phyloP scores from a whole-genome alignment of 2,113 vertebrate species.

The Pachyramphus minor region DNA sequence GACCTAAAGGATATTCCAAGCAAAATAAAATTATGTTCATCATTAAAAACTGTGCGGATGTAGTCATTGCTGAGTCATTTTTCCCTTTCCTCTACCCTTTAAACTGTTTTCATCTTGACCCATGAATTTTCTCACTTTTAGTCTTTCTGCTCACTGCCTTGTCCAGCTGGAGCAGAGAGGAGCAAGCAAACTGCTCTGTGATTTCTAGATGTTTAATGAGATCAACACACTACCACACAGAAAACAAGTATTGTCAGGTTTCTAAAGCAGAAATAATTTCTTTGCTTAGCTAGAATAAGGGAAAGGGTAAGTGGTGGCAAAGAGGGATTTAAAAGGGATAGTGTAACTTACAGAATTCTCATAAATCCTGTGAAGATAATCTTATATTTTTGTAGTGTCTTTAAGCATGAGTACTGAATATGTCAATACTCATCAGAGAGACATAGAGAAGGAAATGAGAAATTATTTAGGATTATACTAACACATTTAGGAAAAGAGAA shows the following conservation, averaged over 20 bases:
- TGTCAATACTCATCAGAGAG: neutral
- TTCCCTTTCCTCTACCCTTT: neutral
- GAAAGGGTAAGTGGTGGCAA: neutral
- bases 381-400: neutral
- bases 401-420: neutral
- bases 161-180: neutral
- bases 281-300: neutral
- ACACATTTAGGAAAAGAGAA: neutral
- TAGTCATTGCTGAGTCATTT: neutral
- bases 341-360: neutral
- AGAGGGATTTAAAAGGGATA: neutral
- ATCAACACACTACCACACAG: neutral
- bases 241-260: neutral
- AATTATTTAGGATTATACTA: neutral
- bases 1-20: neutral
- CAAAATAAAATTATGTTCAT: neutral
- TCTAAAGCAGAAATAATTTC: neutral
- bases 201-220: neutral
- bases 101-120: neutral
- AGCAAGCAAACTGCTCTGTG: rapidly evolving
- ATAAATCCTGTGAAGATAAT: neutral
- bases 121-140: neutral
- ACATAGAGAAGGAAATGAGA: neutral
- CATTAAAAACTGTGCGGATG: neutral
- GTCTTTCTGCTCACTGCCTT: neutral